phyloP scores from a whole-genome alignment of 1,140 invertebrate genomes.

The Vanessa tameamea region DNA sequence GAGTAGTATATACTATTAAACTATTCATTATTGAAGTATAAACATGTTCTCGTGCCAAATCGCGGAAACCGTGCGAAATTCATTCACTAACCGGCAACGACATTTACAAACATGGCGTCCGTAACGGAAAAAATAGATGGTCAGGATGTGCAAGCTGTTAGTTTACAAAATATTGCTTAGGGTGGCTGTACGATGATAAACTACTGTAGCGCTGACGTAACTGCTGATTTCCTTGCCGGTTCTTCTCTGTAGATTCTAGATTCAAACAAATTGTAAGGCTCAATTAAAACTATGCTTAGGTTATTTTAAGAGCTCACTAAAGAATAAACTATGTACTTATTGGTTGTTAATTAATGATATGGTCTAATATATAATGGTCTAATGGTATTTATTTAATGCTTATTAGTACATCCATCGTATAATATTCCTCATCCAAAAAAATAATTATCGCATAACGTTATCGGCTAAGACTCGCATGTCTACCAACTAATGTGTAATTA shows the following conservation, averaged over 20 bases:
- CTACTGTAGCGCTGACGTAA: conserved; percentile 39
- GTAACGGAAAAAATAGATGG: conserved; percentile 72
- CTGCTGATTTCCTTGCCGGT: neutral
- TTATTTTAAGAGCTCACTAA: too few relatives aligned
- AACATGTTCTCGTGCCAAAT: conserved; percentile 59
- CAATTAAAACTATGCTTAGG: too few relatives aligned
- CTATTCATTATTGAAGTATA: conserved; percentile 27
- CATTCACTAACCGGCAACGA: conserved; percentile 68
- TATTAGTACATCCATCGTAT: neutral
- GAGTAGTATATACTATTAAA: conserved; percentile 16
- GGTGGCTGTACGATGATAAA: conserved; percentile 52
- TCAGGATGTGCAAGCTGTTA: conserved; percentile 61
- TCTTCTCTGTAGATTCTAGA: too few relatives aligned
- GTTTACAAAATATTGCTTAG: conserved; percentile 75
- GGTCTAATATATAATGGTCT: too few relatives aligned
- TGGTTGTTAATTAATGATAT: too few relatives aligned
- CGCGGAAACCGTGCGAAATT: conserved; percentile 74
- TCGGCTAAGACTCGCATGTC: conserved; percentile 46
- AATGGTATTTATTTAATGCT: neutral
- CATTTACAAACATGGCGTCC: conserved; percentile 73
- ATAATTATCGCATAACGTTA: conserved; percentile 38
- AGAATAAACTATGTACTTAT: too few relatives aligned
- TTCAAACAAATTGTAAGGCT: too few relatives aligned
- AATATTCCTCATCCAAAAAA: conserved; percentile 25
- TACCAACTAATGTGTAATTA: conserved; percentile 45